Conservation (phyloP, 2,888 invertebrate species). For the Isotomurus palustris region DNA sequence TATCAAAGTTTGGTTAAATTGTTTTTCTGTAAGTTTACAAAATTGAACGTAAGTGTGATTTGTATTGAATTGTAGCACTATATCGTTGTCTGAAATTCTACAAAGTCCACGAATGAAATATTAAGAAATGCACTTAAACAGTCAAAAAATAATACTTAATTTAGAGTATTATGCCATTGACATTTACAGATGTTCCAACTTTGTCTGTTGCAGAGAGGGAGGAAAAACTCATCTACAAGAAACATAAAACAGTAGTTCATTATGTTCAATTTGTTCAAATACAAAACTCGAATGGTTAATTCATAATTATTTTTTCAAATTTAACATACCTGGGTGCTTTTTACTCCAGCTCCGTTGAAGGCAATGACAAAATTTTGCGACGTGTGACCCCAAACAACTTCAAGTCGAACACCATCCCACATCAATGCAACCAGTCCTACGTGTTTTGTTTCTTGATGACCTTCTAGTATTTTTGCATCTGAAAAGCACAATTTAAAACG, state of each 20-base stretch:
- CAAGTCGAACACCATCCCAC: conserved; percentile 55
- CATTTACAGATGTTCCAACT: conserved; percentile 25
- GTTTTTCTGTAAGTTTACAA: no score
- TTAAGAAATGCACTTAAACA: not conserved
- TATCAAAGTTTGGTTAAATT: no score
- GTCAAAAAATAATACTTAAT: not conserved
- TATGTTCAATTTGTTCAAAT: not conserved
- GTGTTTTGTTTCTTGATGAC: conserved; percentile 42
- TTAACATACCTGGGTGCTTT: conserved; percentile 15
- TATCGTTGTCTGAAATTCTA: not conserved
- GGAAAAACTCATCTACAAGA: conserved; percentile 28
- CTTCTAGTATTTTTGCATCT: conserved; percentile 10
- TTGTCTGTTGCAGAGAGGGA: conserved; percentile 12
- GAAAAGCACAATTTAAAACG: not conserved
- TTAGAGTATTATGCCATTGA: conserved; percentile 19
- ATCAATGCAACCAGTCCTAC: conserved; percentile 51
- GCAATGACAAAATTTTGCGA: conserved; percentile 32
- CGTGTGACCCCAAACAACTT: conserved; percentile 49
- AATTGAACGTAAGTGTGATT: no score
- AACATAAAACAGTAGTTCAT: no score
- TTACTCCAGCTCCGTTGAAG: conserved; percentile 16
- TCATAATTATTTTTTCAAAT: conserved; percentile 4
- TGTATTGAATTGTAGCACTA: not conserved
- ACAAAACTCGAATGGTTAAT: not conserved
- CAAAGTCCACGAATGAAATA: not conserved